Percentiles rank a stretch among this genome's conserved stretches.
Conservation (phyloP, 1,140 invertebrate genomes). For the Pissodes strobi region DNA sequence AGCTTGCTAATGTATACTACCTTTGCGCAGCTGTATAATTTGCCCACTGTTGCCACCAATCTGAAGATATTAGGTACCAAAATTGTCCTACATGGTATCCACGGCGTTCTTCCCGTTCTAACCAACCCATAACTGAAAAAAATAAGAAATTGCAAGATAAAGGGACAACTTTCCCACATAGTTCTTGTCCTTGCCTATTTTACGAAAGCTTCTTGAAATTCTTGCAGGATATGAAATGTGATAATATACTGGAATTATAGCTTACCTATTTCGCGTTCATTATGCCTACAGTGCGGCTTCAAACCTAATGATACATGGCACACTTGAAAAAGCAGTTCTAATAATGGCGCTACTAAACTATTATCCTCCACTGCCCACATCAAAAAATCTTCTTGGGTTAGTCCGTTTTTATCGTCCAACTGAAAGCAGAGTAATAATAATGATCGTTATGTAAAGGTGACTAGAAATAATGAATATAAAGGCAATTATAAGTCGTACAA, state of each 20-base stretch:
- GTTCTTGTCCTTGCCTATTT: no score
- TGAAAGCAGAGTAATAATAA: no score
- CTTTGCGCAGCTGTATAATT: conserved; percentile 65
- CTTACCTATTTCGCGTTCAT: conserved; percentile 77
- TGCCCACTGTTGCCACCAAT: conserved; percentile 84
- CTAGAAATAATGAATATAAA: no score
- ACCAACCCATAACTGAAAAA: no score
- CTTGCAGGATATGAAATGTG: no score
- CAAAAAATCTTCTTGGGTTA: conserved; percentile 79
- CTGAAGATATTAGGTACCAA: conserved; percentile 82
- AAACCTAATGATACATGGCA: conserved; percentile 88
- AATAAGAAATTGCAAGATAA: no score
- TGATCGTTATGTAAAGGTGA: no score
- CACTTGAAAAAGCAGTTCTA: conserved; percentile 81
- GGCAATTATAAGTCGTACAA: no score
- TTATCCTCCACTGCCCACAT: conserved; percentile 77
- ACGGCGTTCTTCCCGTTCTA: conserved; percentile 73
- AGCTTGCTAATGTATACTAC: conserved; percentile 5
- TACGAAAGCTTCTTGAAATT: no score
- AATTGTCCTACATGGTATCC: conserved; percentile 78
- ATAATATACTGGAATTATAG: no score
- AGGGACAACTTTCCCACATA: no score
- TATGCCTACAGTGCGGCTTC: conserved; percentile 74
- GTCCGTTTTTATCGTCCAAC: conserved; percentile 50
- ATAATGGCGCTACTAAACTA: conserved; percentile 70